Percentiles rank a stretch among this genome's conserved stretches.
phyloP scores from a whole-genome alignment of 2,797 vertebrate species.

The Coregonus sp. region DNA sequence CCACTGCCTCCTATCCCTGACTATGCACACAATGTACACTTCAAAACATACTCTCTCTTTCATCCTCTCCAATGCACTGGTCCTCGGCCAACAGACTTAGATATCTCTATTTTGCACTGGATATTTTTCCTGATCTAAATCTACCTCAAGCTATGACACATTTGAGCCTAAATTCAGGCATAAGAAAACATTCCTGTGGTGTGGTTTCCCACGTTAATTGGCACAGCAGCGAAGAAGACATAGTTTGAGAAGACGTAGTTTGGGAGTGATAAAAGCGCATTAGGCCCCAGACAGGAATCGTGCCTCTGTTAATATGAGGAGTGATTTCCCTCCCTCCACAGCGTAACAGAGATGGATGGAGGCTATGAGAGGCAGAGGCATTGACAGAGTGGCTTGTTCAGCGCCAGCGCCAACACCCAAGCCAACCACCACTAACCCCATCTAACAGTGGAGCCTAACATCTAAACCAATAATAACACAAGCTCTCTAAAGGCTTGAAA shows the following conservation, averaged over 20 bases:
- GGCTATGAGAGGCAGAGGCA: conserved; percentile 28
- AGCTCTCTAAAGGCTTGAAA: not conserved
- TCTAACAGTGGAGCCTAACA: not conserved
- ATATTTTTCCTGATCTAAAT: not conserved
- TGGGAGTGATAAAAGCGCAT: conserved; percentile 34
- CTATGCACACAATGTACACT: conserved; percentile 13
- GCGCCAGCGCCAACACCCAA: conserved; percentile 20
- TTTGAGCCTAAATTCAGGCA: not conserved
- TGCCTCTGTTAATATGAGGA: conserved; percentile 27
- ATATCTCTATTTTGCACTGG: too few relatives aligned
- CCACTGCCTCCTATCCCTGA: conserved; percentile 9
- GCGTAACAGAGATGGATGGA: conserved; percentile 37
- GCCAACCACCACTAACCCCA: conserved; percentile 2
- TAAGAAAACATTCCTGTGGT: not conserved
- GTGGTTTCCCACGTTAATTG: not conserved
- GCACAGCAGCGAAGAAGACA: not conserved
- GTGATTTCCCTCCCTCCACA: conserved; percentile 20
- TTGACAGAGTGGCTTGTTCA: conserved; percentile 32
- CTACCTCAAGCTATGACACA: not conserved
- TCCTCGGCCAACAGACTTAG: not conserved
- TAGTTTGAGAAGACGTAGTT: not conserved
- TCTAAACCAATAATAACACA: not conserved
- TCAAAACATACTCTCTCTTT: conserved; percentile 11
- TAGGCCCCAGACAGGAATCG: conserved; percentile 30
- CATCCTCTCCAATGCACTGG: not conserved